Base-by-base conservation (phyloP, 1,140 invertebrate species). In the Ostrea denselamellosa region DNA sequence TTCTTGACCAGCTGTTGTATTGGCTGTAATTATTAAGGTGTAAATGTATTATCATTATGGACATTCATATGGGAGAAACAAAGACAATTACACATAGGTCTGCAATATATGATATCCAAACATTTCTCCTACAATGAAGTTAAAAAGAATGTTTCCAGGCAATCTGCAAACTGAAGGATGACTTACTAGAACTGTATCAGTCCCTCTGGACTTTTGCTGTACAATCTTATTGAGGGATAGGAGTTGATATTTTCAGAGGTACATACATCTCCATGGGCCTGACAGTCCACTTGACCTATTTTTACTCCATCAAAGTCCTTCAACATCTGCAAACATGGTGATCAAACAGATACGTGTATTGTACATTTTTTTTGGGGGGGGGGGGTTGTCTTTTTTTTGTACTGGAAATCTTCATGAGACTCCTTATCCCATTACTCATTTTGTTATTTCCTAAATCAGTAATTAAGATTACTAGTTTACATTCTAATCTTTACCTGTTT, bases 171-270 rank as follows among this genome's bases (percentile, higher is more conserved):
- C 14, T 81, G 44, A 3, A 22, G 0, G n/a, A 19, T 53, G 14
- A 96, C 96, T 95, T 94, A 96, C 96, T 91, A 94, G 94, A 88
- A 56, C 95, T 93, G 91, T 92, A 89, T 83, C 28, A 85, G 84
- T 9, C 85, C 96, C 95, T 87, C 94, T 91, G 93, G 94, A 25
- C 95, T 96, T 3, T 95, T 91, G 8, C 97, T 96, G 94, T 97
- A 97, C 2, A 97, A 90, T 85, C 97, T 95, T 87, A 97, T 96
- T 17, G 96, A 96, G 0, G 97, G 97, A 94, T 97, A 97, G 58
- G 96, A 96, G n/a, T 94, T 93, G 22, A 97, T 94, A 85, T 95
- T 95, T 93, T 97, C 95, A 3, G 94, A 88, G 44, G 90, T 86
- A 93, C 97, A 97, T 2, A 97, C 90, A 52, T 94, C 91, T 9